phyloP scores from a whole-genome alignment of 2,113 vertebrate species.

The Corynorhinus townsendii region DNA sequence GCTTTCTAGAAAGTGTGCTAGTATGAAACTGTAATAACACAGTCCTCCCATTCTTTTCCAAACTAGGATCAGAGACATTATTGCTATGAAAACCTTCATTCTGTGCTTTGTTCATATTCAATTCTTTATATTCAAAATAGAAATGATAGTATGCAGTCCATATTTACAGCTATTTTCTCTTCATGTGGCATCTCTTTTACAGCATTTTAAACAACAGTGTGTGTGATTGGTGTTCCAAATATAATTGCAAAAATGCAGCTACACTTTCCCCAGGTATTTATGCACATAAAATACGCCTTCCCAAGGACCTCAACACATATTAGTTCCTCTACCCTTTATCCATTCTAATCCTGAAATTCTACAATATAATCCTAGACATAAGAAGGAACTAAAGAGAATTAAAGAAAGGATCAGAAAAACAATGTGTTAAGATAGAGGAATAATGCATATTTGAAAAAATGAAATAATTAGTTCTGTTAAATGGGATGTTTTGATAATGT shows the following conservation, averaged over 20 bases:
- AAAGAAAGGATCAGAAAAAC: background rate
- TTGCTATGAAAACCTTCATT: slow-evolving; percentile 39
- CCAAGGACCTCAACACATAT: background rate
- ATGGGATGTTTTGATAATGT: background rate
- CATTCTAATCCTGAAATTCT: background rate
- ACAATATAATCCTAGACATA: background rate
- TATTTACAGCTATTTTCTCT: background rate
- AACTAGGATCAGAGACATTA: background rate
- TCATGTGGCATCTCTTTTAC: background rate
- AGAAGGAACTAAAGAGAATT: background rate
- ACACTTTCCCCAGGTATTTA: background rate
- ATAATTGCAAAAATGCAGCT: background rate
- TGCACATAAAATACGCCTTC: background rate
- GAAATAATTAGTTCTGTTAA: background rate
- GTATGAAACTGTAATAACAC: slow-evolving; percentile 45
- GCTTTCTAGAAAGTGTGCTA: slow-evolving; percentile 39
- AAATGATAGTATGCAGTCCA: slow-evolving; percentile 22
- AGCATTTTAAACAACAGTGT: background rate
- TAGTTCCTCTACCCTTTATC: background rate
- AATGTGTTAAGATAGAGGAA: background rate
- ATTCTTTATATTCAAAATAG: background rate
- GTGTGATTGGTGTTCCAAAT: background rate
- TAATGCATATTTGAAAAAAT: background rate
- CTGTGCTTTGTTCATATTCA: slow-evolving; percentile 17
- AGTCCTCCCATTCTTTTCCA: slow-evolving; percentile 12